A percentile compares a stretch with the other conserved stretches of the same genome.
Conservation (phyloP, 2,888 invertebrate genomes). For the Endomychus coccineus region DNA sequence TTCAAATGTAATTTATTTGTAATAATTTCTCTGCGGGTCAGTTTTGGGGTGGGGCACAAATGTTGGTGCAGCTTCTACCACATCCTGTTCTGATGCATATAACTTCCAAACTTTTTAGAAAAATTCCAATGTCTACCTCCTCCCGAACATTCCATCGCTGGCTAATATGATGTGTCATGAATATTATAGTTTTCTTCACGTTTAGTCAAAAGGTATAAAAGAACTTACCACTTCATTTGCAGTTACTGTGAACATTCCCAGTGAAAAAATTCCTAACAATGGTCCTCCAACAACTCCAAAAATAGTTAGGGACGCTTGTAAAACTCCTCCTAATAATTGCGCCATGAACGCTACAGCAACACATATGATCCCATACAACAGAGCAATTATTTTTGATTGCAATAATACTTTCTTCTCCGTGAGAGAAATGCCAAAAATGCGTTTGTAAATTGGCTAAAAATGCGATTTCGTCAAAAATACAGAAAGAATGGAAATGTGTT, state of each 20-base stretch:
- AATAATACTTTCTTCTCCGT: constrained; percentile 44
- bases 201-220: no score
- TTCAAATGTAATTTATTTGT: no score
- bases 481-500: not conserved
- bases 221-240: constrained; percentile 58
- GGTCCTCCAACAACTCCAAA: constrained; percentile 87
- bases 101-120: no score
- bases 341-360: constrained; percentile 77
- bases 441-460: constrained; percentile 40
- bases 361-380: constrained; percentile 66
- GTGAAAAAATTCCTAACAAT: constrained; percentile 73
- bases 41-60: no score
- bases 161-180: no score
- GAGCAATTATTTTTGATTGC: constrained; percentile 60
- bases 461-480: not conserved
- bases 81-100: no score
- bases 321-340: constrained; percentile 73
- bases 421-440: constrained; percentile 37
- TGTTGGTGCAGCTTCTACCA: no score
- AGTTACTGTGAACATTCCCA: constrained; percentile 73
- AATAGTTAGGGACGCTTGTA: constrained; percentile 80
- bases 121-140: no score
- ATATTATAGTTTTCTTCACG: no score
- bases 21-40: no score
- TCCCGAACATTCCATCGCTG: no score